A percentile compares a stretch with the other conserved stretches of the same genome.
Evolutionary conservation across 2,113 vertebrate genomes (phyloP).

Genomic region (Nematolebias whitei): DNA sequence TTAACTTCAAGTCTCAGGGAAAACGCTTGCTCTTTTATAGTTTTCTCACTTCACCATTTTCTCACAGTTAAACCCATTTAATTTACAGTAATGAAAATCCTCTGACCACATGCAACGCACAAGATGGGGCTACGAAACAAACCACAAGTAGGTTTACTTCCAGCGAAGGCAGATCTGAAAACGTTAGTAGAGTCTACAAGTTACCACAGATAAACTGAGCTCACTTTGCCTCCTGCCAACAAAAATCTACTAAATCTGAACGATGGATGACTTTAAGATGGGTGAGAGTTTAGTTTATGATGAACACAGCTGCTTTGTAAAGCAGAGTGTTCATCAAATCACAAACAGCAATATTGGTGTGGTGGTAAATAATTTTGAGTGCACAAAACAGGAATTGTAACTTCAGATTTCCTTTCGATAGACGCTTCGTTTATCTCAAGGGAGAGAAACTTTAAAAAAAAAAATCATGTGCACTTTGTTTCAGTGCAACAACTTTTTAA

Average conservation of each 20-base stretch:
- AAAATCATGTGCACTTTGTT: not conserved
- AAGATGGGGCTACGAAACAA: slow-evolving; percentile 6
- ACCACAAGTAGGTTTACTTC: slow-evolving; percentile 23
- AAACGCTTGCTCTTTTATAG: too few species aligned
- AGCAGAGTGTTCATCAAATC: not conserved
- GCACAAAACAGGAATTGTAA: not conserved
- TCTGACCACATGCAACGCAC: slow-evolving; percentile 34
- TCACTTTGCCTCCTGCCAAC: too few species aligned
- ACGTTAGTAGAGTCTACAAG: not conserved
- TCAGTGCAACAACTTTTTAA: not conserved
- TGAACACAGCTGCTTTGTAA: not conserved
- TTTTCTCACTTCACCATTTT: not conserved
- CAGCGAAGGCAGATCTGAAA: not conserved
- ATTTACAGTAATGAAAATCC: not conserved
- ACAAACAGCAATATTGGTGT: not conserved
- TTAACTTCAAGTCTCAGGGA: not conserved
- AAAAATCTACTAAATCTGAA: not conserved
- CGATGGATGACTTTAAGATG: not conserved
- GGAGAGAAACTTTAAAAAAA: not conserved
- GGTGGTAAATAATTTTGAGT: not conserved
- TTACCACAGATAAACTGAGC: not conserved
- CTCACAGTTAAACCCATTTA: not conserved
- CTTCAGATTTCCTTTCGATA: too few species aligned
- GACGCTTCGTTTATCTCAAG: slow-evolving; percentile 1
- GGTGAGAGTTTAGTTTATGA: not conserved